Conservation (phyloP, 2,797 vertebrate genomes). For the Periparus ater region DNA sequence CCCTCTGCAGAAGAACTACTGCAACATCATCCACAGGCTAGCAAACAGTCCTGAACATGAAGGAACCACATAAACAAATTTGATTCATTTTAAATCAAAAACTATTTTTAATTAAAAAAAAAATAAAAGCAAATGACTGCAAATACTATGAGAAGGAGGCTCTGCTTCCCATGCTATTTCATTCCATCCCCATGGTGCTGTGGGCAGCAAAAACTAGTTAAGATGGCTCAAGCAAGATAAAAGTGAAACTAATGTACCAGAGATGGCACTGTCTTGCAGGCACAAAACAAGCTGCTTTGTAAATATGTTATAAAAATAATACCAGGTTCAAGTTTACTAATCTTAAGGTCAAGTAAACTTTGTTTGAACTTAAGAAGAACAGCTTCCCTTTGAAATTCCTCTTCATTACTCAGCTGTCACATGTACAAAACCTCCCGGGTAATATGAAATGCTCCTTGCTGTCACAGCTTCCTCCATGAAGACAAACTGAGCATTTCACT, state of each 20-base stretch:
- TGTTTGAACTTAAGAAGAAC: background rate
- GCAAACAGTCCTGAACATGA: accelerated
- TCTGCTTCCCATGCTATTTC: background rate
- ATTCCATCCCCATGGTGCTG: background rate
- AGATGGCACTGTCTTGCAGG: background rate
- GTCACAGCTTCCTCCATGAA: background rate
- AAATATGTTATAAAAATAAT: background rate
- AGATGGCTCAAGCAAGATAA: background rate
- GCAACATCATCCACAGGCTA: background rate
- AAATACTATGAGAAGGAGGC: background rate
- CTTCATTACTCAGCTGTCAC: background rate
- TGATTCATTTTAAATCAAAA: background rate
- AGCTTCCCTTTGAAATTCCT: background rate
- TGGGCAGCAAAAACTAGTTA: background rate
- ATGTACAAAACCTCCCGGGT: background rate
- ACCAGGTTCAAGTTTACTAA: background rate
- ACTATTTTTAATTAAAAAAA: background rate
- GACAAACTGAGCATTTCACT: background rate
- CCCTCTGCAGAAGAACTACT: background rate
- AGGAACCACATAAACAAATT: background rate
- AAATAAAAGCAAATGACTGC: background rate
- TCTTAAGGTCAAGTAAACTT: background rate
- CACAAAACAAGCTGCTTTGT: background rate
- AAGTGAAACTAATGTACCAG: background rate
- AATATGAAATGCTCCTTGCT: background rate